Percentiles rank a stretch among this genome's conserved stretches.
Evolutionary conservation across 2,113 vertebrate species (phyloP).

Genomic region (Platanista minor): DNA sequence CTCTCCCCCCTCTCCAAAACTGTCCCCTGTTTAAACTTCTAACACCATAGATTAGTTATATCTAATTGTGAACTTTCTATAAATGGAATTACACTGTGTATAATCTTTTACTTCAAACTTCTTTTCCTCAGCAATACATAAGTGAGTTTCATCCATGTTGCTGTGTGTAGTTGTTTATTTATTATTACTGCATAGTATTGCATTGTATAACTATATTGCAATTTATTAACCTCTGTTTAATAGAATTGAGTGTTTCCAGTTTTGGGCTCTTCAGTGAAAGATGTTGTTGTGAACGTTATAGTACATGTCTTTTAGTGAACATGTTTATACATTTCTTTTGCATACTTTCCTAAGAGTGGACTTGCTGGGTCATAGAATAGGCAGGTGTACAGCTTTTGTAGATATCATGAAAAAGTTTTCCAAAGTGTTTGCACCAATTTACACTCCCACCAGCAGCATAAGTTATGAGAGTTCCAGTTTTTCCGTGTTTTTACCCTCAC

Average conservation of each 20-base stretch:
- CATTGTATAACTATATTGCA: neutral
- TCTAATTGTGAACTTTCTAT: neutral
- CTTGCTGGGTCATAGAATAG: neutral
- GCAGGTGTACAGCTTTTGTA: neutral
- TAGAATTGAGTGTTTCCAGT: neutral
- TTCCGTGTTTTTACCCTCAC: neutral
- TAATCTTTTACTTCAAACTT: neutral
- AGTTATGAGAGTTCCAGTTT: neutral
- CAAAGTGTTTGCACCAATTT: neutral
- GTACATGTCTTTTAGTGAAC: neutral
- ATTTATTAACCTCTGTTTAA: neutral
- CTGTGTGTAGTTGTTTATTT: neutral
- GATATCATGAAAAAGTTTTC: neutral
- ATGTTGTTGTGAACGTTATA: neutral
- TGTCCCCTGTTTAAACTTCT: neutral
- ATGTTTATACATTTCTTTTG: neutral
- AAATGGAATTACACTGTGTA: neutral
- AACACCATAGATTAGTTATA: neutral
- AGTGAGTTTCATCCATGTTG: neutral
- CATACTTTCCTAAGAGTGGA: neutral
- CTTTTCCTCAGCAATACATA: neutral
- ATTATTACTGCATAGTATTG: neutral
- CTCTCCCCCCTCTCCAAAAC: neutral
- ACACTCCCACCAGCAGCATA: too few relatives aligned
- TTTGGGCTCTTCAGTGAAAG: neutral